phyloP scores from a whole-genome alignment of 2,888 invertebrate species.

The Machimus atricapillus region DNA sequence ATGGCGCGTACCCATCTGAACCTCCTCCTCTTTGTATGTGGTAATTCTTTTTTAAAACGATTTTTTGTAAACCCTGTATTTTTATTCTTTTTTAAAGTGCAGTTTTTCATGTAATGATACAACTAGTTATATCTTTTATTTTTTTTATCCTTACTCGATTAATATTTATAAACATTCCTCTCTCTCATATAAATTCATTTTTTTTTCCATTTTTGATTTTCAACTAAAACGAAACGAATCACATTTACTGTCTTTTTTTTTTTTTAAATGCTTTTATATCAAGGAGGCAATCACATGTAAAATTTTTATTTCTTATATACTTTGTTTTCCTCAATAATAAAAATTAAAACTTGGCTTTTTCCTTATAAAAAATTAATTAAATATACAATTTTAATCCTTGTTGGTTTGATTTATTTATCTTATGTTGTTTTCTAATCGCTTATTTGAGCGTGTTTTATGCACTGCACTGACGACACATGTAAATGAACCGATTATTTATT shows the following conservation, averaged over 20 bases:
- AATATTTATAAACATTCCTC: slow-evolving; percentile 4
- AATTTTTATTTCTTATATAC: neutral
- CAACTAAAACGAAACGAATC: slow-evolving; percentile 6
- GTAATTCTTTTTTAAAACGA: neutral
- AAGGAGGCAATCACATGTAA: slow-evolving; percentile 24
- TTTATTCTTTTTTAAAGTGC: neutral
- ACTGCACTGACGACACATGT: neutral
- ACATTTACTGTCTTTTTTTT: neutral
- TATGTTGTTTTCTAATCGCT: neutral
- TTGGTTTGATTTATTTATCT: neutral
- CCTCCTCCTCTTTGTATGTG: neutral
- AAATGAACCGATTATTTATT: neutral
- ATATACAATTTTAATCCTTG: neutral
- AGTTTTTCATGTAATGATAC: neutral
- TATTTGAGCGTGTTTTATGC: neutral
- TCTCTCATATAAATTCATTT: neutral
- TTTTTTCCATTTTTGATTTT: neutral
- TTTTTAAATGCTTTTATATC: neutral
- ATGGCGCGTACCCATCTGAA: neutral
- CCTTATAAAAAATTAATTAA: slow-evolving; percentile 18
- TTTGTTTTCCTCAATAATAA: slow-evolving; percentile 2
- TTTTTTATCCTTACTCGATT: neutral
- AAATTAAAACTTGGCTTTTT: slow-evolving; percentile 2
- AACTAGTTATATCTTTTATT: neutral
- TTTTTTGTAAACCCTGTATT: slow-evolving; percentile 28